Base-by-base conservation (phyloP, 2,113 vertebrate species). In the Nycticryphes semicollaris region DNA sequence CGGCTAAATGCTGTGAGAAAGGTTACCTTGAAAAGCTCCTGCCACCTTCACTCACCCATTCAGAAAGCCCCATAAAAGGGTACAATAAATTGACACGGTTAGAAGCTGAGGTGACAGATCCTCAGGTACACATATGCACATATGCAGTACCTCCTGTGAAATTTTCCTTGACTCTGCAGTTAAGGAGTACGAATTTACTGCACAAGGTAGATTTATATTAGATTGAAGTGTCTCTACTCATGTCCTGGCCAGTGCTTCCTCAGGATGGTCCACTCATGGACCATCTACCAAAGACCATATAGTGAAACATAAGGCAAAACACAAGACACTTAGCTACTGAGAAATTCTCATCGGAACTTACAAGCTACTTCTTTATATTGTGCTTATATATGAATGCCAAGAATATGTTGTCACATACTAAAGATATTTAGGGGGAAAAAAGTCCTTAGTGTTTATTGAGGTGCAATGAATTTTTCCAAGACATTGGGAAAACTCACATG, bases 231-330 rank as follows among this genome's bases (percentile, higher is more conserved):
- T 94, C 12, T 10, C 22, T 75, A 3, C 4, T 35, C 57, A 18
- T 12, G 16, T 56, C 21, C 31, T 37, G 47, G 18, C 25, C 39
- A 79, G 25, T 27, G 4, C 10, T 7, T 59, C 17, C 16, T 74
- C 17, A 51, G 39, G 24, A 18, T 14, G 6, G 17, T 19, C 18
- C 23, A 63, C 23, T 81, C 12, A 8, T 4, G 60, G 77, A 86
- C 62, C 76, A 66, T 81, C 59, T 93, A 56, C 80, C 51, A 84
- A 93, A 78, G 68, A 94, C 19, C 8, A 72, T 63, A 25, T 9
- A 87, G 39, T 79, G 78, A 90, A 79, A 95, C 70, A 84, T 86
- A 69, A 94, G 7, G 35, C 48, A 93, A 96, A 97, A 95, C 27
- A 53, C 30, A 68, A 85, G 17, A 50, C 39, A 53, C 24, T 47